Evolutionary conservation across 2,888 invertebrate species (phyloP).

Genomic region (Cetonia aurata): DNA sequence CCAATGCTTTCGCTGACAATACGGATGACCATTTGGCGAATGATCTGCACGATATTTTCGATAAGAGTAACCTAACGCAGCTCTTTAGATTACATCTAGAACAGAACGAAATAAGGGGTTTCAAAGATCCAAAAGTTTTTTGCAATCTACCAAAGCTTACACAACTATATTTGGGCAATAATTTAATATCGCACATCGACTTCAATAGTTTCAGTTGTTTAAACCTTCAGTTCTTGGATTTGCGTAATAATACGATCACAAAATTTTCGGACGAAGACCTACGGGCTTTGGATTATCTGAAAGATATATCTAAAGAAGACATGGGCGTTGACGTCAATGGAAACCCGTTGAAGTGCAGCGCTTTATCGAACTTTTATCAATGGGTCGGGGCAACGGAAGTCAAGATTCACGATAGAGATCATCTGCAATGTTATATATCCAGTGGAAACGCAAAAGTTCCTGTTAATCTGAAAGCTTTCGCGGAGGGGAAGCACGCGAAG

Average conservation of each 20-base stretch:
- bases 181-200: conserved; percentile 72
- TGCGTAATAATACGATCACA: conserved; percentile 76
- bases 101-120: conserved; percentile 79
- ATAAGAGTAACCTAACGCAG: conserved; percentile 75
- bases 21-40: conserved; percentile 72
- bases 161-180: conserved; percentile 79
- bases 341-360: conserved; percentile 80
- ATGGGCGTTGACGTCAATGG: conserved; percentile 74
- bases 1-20: conserved; percentile 79
- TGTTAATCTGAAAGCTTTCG: conserved; percentile 60
- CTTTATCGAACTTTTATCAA: conserved; percentile 71
- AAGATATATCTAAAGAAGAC: conserved; percentile 61
- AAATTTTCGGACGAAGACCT: conserved; percentile 71
- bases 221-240: conserved; percentile 75
- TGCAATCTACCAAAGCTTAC: conserved; percentile 77
- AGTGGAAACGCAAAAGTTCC: conserved; percentile 54
- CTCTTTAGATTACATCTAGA: conserved; percentile 80
- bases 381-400: conserved; percentile 77
- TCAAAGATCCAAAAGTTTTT: conserved; percentile 76
- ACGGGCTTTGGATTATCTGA: conserved; percentile 70
- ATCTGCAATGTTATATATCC: conserved; percentile 68
- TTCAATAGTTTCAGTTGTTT: conserved; percentile 76
- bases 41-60: conserved; percentile 79
- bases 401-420: conserved; percentile 70
- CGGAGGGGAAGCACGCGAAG: conserved; percentile 59